Evolutionary conservation across 2,797 vertebrate species (phyloP), one percentile per base, ranked within the genome.

Genomic region (Peromyscus attwateri): DNA sequence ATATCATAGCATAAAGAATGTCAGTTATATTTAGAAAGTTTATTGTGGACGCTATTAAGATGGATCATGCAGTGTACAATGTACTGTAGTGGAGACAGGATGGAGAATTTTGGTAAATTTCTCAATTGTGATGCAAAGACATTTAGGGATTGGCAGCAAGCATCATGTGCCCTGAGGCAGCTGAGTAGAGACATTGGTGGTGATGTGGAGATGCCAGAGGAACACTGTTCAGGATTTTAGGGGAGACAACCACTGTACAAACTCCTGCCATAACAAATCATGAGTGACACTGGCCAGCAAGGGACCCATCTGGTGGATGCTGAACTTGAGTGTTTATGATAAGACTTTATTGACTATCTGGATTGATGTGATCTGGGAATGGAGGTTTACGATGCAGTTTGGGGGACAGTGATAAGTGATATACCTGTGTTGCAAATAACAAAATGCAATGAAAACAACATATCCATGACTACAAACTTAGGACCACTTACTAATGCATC

Each of bases 381-480:
- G 27, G 25, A 49, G 21, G 29, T 46, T 90, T 93, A n/a, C 17
- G 80, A 11, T 31, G 13, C 27, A 81, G 55, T 85, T 87, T 94
- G 55, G 25, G 23, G 9, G 6, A 85, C 49, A 5, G 13, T 46
- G 46, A 16, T 55, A 57, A 87, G 14, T 82, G 46, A 89, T 70
- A 62, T 57, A 79, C 2, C 14, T 49, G 3, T 66, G 40, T 46
- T 13, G 29, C 17, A 80, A 79, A 52, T 68, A 62, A 79, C 11
- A 76, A 90, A 46, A 88, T 68, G 49, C 40, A 96, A 68, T 91
- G 70, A 73, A 57, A 75, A 43, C 57, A 81, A 55, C 14, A 83
- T 93, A 37, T 60, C 16, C 37, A 25, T 13, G n/a, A 60, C 70
- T 66, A 46, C 23, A 77, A 46, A 76, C 19, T 60, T 88, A 40